A percentile compares a stretch with the other conserved stretches of the same genome.
These are phyloP conservation scores for Cryptocephalus primarius DNA, from an alignment of 2,888 invertebrate genomes.

Conservation along the genomic window DNA sequence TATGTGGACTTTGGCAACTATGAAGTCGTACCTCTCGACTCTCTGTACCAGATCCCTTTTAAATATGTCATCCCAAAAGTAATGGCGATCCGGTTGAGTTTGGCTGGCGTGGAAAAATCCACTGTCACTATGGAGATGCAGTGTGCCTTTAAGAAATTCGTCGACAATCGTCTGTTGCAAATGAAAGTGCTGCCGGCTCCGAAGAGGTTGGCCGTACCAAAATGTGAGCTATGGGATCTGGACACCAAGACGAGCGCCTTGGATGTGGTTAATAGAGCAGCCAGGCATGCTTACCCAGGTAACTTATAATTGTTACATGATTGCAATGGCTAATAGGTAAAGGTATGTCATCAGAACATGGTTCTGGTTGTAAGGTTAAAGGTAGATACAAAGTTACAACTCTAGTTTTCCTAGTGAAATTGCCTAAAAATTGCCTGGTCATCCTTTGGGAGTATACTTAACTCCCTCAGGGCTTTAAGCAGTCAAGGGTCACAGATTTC, in stretches of 20 bases:
- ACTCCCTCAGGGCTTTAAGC: too few relatives aligned
- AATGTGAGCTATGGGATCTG: slow-evolving; percentile 56
- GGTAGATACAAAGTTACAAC: too few relatives aligned
- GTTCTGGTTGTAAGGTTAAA: too few relatives aligned
- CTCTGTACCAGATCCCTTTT: slow-evolving; percentile 65
- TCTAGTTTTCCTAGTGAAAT: too few relatives aligned
- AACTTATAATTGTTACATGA: neutral
- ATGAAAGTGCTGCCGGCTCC: slow-evolving; percentile 59
- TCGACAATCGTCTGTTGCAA: slow-evolving; percentile 49
- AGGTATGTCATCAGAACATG: too few relatives aligned
- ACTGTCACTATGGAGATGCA: slow-evolving; percentile 48
- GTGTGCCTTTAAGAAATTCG: slow-evolving; percentile 59
- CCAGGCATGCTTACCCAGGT: slow-evolving; percentile 25
- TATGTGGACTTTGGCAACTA: slow-evolving; percentile 76
- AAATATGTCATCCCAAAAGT: slow-evolving; percentile 60
- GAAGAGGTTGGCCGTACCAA: slow-evolving; percentile 56
- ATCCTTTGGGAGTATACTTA: too few relatives aligned
- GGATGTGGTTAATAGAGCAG: slow-evolving; percentile 41
- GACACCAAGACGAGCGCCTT: slow-evolving; percentile 45
- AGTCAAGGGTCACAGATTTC: too few relatives aligned
- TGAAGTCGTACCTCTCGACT: slow-evolving; percentile 57
- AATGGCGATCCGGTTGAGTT: slow-evolving; percentile 63
- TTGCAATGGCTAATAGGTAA: too few relatives aligned
- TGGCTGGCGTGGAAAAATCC: slow-evolving; percentile 54
- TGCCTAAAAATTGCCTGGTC: too few relatives aligned